These are phyloP conservation scores for Eumacrocentrus americanus DNA, from an alignment of 2,888 invertebrate genomes.

Conservation along the genomic window DNA sequence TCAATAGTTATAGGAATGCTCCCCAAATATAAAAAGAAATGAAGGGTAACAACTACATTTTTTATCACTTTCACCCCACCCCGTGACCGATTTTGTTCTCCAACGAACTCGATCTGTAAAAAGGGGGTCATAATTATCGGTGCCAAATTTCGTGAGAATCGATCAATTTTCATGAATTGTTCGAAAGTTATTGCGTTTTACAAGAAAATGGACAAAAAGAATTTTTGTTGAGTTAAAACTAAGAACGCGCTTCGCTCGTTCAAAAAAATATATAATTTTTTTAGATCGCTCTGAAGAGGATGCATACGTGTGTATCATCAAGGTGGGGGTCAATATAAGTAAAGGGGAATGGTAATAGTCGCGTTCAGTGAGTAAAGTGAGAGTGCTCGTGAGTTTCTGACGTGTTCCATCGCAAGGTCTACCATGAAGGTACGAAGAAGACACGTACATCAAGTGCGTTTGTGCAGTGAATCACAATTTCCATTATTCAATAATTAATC, in stretches of 20 bases:
- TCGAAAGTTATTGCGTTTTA: not conserved
- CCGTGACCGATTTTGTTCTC: no score
- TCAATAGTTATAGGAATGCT: no score
- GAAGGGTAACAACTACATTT: no score
- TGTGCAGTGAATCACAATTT: slow-evolving; percentile 5
- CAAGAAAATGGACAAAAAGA: no score
- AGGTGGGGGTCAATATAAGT: slow-evolving; percentile 59
- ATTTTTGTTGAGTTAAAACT: no score
- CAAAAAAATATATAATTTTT: not conserved
- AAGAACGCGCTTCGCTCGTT: no score
- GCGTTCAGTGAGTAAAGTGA: slow-evolving; percentile 60
- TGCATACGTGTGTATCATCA: slow-evolving; percentile 11
- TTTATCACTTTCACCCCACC: no score
- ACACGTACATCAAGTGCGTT: not conserved
- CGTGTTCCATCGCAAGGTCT: slow-evolving; percentile 50
- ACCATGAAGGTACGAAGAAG: slow-evolving; percentile 54
- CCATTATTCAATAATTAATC: not conserved
- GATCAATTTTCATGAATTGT: no score
- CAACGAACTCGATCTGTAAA: no score
- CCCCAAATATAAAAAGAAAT: no score
- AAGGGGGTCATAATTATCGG: no score
- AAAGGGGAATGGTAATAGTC: slow-evolving; percentile 52
- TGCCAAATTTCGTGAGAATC: no score
- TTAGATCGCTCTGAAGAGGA: not conserved
- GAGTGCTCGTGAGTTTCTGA: slow-evolving; percentile 58